Conservation (phyloP, 2,888 invertebrate genomes). For the Cheiracanthium punctorium region DNA sequence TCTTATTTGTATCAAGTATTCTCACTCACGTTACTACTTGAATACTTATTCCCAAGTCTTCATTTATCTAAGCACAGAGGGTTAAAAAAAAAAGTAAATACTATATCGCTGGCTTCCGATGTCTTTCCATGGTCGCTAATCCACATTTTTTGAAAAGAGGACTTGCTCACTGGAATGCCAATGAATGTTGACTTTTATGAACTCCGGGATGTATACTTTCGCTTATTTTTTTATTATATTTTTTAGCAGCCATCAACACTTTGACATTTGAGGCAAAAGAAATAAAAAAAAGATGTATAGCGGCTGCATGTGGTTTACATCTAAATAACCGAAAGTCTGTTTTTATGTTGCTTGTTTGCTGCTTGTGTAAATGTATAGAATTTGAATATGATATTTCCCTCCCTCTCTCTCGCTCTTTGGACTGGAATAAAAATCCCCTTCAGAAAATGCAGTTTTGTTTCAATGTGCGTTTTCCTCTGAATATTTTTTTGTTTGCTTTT, state of each 20-base stretch:
- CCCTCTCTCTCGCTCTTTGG: too few species aligned
- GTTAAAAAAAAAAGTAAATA: background rate
- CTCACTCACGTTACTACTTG: background rate
- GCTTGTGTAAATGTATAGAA: too few species aligned
- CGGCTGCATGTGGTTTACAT: background rate
- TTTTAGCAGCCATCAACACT: slow-evolving; percentile 9
- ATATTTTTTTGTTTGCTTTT: too few species aligned
- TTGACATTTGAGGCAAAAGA: background rate
- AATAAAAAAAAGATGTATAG: background rate
- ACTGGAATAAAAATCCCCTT: too few species aligned
- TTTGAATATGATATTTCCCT: too few species aligned
- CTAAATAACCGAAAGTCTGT: too few species aligned
- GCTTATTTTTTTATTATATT: too few species aligned
- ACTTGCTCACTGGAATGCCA: background rate
- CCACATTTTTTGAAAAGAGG: background rate
- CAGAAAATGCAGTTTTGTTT: too few species aligned
- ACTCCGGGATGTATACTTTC: background rate
- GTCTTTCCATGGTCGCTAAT: background rate
- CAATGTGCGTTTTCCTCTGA: too few species aligned
- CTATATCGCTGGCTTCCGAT: background rate
- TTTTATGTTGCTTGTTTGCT: too few species aligned
- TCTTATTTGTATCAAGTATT: background rate
- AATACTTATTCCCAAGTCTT: background rate
- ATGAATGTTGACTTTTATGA: slow-evolving; percentile 10
- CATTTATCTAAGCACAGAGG: background rate